Evolutionary conservation across 1,140 invertebrate genomes (phyloP).

Genomic region (Lethrus apterus): DNA sequence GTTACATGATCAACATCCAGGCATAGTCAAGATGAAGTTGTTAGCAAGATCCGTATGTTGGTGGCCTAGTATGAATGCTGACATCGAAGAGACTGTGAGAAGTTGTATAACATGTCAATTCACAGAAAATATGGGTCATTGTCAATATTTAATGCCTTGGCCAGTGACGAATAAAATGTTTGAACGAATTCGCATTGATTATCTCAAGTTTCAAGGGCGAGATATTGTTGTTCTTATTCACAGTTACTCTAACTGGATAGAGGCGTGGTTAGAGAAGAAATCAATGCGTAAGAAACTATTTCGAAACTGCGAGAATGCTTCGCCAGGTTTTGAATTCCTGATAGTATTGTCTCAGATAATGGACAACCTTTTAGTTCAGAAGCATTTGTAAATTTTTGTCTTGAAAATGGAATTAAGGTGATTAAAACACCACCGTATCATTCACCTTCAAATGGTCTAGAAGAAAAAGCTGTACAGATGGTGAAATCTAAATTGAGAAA

Average conservation of each 20-base stretch:
- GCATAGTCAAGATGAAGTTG: constrained; percentile 40
- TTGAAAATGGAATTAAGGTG: neutral
- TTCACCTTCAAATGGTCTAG: neutral
- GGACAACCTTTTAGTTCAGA: constrained; percentile 6
- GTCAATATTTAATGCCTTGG: constrained; percentile 9
- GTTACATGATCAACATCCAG: constrained; percentile 31
- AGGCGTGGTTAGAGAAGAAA: constrained; percentile 8
- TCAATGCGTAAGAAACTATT: constrained; percentile 11
- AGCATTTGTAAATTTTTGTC: constrained; percentile 3
- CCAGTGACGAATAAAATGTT: constrained; percentile 11
- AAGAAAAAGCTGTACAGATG: neutral
- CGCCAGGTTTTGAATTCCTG: constrained; percentile 7
- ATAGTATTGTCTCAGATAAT: constrained; percentile 4
- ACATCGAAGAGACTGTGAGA: constrained; percentile 35
- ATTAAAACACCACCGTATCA: constrained; percentile 2
- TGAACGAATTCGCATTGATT: neutral
- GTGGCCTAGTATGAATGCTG: constrained; percentile 41
- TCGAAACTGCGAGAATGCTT: constrained; percentile 17
- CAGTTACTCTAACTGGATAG: constrained; percentile 19
- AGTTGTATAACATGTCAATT: constrained; percentile 28
- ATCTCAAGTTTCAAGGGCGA: neutral
- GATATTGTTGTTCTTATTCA: constrained; percentile 1
- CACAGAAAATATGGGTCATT: constrained; percentile 14
- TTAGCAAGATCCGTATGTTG: constrained; percentile 38
- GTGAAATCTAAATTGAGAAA: too few species aligned